These are phyloP conservation scores for Xenopus petersii DNA, from an alignment of 2,797 vertebrate species.

Conservation along the genomic window DNA sequence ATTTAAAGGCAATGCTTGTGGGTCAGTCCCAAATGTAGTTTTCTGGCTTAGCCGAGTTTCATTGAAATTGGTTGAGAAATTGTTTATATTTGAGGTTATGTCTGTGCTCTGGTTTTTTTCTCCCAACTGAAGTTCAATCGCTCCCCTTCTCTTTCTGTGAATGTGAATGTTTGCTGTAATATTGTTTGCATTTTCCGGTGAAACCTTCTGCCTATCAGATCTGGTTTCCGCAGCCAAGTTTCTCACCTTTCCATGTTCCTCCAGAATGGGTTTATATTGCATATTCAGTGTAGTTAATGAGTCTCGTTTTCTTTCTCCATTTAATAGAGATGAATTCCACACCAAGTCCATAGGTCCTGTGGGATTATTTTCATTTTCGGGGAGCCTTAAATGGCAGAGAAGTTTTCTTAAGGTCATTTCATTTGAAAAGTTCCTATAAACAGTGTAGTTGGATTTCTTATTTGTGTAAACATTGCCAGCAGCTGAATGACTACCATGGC, in stretches of 20 bases:
- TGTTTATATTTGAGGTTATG: constrained; percentile 32
- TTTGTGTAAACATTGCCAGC: constrained; percentile 13
- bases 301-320: background rate
- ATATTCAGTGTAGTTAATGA: background rate
- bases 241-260: constrained; percentile 1
- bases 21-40: constrained; percentile 25
- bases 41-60: constrained; percentile 25
- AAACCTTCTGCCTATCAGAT: background rate
- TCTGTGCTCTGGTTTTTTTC: constrained; percentile 44
- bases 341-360: background rate
- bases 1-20: constrained; percentile 36
- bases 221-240: constrained; percentile 7
- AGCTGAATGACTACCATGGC: background rate
- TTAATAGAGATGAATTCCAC: background rate
- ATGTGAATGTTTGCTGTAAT: too few relatives aligned
- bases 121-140: constrained; percentile 14
- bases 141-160: constrained; percentile 42
- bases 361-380: background rate
- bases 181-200: background rate
- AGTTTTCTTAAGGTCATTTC: constrained; percentile 14
- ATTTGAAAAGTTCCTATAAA: constrained; percentile 1
- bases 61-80: constrained; percentile 24
- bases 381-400: background rate
- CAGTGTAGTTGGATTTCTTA: background rate
- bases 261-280: background rate